Percentiles rank a stretch among this genome's conserved stretches.
Conservation (phyloP, 2,888 invertebrate genomes). For the Azorinus chamasolen region DNA sequence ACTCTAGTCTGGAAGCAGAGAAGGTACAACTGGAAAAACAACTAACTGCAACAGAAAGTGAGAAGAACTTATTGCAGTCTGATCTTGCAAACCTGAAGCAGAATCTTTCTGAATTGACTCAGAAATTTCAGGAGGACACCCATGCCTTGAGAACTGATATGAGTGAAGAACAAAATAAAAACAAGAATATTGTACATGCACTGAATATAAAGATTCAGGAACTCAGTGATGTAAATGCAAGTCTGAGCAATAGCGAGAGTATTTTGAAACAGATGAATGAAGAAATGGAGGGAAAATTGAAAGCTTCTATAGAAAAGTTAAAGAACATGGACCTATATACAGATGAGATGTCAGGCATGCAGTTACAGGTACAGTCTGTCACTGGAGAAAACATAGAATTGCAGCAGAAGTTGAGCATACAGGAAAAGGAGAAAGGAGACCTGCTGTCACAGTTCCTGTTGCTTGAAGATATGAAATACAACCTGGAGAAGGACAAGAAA, state of each 20-base stretch:
- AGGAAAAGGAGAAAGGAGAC: constrained; percentile 73
- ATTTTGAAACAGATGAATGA: constrained; percentile 45
- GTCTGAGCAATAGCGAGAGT: constrained; percentile 30
- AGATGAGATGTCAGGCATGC: constrained; percentile 29
- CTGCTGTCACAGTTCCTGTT: constrained; percentile 67
- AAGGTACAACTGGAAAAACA: constrained; percentile 50
- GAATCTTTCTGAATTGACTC: constrained; percentile 6
- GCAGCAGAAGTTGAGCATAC: constrained; percentile 57
- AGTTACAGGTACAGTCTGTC: constrained; percentile 46
- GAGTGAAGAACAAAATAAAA: constrained; percentile 27
- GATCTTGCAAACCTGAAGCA: too few species aligned
- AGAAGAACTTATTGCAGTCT: neutral
- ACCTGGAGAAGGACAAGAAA: constrained; percentile 41
- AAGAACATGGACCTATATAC: constrained; percentile 30
- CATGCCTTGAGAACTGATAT: constrained; percentile 25
- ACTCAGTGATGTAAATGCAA: constrained; percentile 45
- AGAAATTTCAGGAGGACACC: constrained; percentile 24
- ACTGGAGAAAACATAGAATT: constrained; percentile 52
- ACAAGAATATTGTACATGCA: constrained; percentile 39
- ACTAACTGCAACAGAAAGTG: neutral
- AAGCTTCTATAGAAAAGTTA: constrained; percentile 28
- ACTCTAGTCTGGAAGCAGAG: constrained; percentile 63
- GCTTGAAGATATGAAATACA: constrained; percentile 67
- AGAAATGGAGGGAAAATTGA: constrained; percentile 42
- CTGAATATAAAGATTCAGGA: constrained; percentile 57